These are phyloP conservation scores for Lepidostoma basale DNA, from an alignment of 1,140 invertebrate species.

Conservation along the genomic window DNA sequence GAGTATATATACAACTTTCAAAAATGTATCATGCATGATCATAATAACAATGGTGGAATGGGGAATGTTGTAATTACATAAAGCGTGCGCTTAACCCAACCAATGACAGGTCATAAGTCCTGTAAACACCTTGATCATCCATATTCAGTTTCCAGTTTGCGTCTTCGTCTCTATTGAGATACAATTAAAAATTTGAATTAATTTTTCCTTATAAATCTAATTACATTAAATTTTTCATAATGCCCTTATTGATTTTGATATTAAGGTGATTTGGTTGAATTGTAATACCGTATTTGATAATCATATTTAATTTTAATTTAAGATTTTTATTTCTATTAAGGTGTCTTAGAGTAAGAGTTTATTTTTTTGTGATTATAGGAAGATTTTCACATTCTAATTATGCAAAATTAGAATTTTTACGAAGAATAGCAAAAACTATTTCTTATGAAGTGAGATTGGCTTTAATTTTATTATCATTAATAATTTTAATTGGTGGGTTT, in stretches of 20 bases:
- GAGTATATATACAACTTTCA: too few species aligned
- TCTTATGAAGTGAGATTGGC: constrained; percentile 70
- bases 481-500: constrained; percentile 55
- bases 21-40: too few species aligned
- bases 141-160: too few species aligned
- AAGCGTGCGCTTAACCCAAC: too few species aligned
- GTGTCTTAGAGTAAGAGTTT: constrained; percentile 63
- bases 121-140: too few species aligned
- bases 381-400: constrained; percentile 73
- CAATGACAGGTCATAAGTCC: too few species aligned
- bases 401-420: constrained; percentile 67
- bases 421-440: constrained; percentile 69
- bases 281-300: constrained; percentile 58
- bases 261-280: constrained; percentile 62
- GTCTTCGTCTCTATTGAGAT: too few species aligned
- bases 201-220: constrained; percentile 59
- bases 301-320: constrained; percentile 58
- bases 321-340: constrained; percentile 62
- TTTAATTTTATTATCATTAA: constrained; percentile 62
- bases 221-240: constrained; percentile 63
- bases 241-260: constrained; percentile 64
- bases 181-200: too few species aligned
- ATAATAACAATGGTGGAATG: too few species aligned
- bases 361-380: constrained; percentile 63
- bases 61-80: too few species aligned